A percentile compares a stretch with the other conserved stretches of the same genome.
phyloP scores from a whole-genome alignment of 2,113 vertebrate genomes.

The Centropus unirufus region DNA sequence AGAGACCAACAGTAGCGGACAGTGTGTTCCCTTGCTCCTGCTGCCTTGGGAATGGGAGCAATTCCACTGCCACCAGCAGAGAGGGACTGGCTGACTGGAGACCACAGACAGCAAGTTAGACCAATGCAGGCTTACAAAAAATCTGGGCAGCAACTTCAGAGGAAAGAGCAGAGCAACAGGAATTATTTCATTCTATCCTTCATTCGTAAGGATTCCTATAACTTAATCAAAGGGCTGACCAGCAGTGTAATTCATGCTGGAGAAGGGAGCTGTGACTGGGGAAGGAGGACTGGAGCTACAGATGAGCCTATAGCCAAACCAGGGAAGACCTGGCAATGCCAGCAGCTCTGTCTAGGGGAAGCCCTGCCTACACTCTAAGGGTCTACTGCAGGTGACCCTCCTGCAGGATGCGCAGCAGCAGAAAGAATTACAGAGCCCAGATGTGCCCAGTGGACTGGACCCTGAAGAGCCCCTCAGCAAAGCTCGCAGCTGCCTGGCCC shows the following conservation, averaged over 20 bases:
- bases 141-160: not conserved
- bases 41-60: not conserved
- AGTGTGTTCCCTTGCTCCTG: not conserved
- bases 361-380: not conserved
- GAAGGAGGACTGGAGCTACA: not conserved
- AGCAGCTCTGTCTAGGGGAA: not conserved
- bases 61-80: not conserved
- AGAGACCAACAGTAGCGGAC: not conserved
- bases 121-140: not conserved
- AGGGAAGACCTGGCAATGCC: not conserved
- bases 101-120: not conserved
- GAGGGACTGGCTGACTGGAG: not conserved
- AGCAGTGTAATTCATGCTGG: not conserved
- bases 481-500: not conserved
- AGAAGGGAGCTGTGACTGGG: not conserved
- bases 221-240: not conserved
- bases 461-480: not conserved
- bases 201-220: not conserved
- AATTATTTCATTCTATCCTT: not conserved
- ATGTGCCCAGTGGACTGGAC: not conserved
- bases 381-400: not conserved
- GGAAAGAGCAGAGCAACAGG: not conserved
- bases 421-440: not conserved
- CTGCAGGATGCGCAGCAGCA: not conserved
- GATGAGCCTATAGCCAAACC: too few relatives aligned